phyloP scores from a whole-genome alignment of 2,797 vertebrate genomes.

The Amblyraja radiata region DNA sequence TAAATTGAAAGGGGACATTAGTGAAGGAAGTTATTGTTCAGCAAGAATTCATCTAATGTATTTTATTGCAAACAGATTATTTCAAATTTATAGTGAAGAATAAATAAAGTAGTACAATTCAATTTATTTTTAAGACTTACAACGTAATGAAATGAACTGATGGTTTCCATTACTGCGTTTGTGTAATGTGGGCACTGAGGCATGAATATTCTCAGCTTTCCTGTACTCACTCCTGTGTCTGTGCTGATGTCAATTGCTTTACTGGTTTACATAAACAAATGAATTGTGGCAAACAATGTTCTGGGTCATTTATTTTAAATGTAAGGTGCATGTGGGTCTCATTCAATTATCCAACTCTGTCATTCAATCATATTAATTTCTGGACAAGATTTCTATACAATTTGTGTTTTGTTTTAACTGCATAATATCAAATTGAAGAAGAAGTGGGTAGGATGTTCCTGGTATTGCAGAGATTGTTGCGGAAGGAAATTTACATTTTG shows the following conservation, averaged over 20 bases:
- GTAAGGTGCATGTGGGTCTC: not conserved
- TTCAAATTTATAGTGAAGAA: not conserved
- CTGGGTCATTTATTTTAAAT: not conserved
- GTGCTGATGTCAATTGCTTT: not conserved
- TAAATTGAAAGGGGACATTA: not conserved
- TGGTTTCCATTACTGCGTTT: not conserved
- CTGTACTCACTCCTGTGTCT: not conserved
- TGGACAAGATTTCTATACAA: not conserved
- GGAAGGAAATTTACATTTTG: not conserved
- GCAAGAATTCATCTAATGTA: not conserved
- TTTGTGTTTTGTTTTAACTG: not conserved
- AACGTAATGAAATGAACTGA: not conserved
- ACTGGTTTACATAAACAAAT: not conserved
- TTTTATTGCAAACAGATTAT: not conserved
- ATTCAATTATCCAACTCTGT: not conserved
- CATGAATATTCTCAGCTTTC: not conserved
- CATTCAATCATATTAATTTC: not conserved
- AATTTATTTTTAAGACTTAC: not conserved
- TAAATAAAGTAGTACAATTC: not conserved
- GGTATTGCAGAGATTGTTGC: not conserved
- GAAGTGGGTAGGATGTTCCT: not conserved
- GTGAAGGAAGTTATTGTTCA: not conserved
- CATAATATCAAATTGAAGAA: not conserved
- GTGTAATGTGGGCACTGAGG: not conserved
- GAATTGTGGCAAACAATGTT: not conserved